A percentile compares a stretch with the other conserved stretches of the same genome.
Evolutionary conservation across 2,888 invertebrate species (phyloP).

Genomic region (Dilophus febrilis): DNA sequence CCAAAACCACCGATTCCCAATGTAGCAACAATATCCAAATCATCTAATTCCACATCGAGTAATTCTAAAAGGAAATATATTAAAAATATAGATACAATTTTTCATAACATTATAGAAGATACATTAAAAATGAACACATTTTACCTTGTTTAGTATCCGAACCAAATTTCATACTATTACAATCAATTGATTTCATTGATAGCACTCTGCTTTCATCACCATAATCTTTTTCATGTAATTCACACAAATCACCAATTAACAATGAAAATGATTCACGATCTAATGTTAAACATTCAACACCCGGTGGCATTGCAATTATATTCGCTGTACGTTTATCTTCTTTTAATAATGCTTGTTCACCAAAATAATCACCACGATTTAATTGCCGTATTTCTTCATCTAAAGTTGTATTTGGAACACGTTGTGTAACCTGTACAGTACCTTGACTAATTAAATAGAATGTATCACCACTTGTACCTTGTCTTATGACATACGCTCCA

Average conservation of each 20-base stretch:
- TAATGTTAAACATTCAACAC: constrained; percentile 73
- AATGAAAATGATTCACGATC: constrained; percentile 62
- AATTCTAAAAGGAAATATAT: constrained; percentile 2
- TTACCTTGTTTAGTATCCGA: constrained; percentile 24
- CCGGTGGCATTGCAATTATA: constrained; percentile 70
- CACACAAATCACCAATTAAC: constrained; percentile 57
- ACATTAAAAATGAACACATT: background rate
- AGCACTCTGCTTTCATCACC: constrained; percentile 42
- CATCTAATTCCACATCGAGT: background rate
- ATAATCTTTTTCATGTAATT: constrained; percentile 55
- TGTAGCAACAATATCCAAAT: constrained; percentile 43
- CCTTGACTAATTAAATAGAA: constrained; percentile 83
- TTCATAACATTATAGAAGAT: background rate
- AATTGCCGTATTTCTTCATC: constrained; percentile 49
- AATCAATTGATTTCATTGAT: constrained; percentile 26
- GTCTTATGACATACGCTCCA: constrained; percentile 63
- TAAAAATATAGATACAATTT: too few relatives aligned
- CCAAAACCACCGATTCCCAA: constrained; percentile 89
- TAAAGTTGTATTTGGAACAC: constrained; percentile 33
- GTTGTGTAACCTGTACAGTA: constrained; percentile 55
- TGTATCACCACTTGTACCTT: constrained; percentile 76
- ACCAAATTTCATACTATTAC: constrained; percentile 25
- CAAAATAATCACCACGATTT: constrained; percentile 68
- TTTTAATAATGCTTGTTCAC: constrained; percentile 71
- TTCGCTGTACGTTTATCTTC: constrained; percentile 83